phyloP scores from a whole-genome alignment of 2,113 vertebrate species.

The Opisthocomus hoazin region DNA sequence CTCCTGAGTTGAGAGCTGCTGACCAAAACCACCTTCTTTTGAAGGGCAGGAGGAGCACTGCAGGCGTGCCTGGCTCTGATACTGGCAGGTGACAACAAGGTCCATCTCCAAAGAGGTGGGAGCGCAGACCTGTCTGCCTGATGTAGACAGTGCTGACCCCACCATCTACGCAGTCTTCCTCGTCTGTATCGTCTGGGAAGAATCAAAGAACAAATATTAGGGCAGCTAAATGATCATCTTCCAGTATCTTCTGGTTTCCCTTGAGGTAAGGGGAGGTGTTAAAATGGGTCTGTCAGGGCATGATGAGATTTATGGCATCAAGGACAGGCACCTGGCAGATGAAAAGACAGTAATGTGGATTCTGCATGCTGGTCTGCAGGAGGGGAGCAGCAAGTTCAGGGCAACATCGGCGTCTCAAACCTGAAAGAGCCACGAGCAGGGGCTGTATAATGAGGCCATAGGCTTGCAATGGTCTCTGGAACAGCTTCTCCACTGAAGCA shows the following conservation, averaged over 20 bases:
- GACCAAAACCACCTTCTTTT: neutral
- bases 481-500: neutral
- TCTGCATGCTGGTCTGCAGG: neutral
- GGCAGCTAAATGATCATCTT: neutral
- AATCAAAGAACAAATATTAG: neutral
- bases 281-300: neutral
- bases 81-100: neutral
- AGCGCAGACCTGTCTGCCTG: neutral
- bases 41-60: neutral
- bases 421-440: neutral
- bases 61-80: neutral
- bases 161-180: accelerated
- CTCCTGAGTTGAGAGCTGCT: neutral
- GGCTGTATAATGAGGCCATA: neutral
- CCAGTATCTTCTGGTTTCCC: neutral
- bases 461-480: neutral
- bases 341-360: neutral
- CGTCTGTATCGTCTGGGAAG: neutral
- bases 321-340: neutral
- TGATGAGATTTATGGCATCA: neutral
- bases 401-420: accelerated
- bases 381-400: neutral
- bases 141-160: neutral
- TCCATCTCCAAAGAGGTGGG: neutral
- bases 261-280: neutral